phyloP scores from a whole-genome alignment of 2,797 vertebrate species.

The Lates japonicus region DNA sequence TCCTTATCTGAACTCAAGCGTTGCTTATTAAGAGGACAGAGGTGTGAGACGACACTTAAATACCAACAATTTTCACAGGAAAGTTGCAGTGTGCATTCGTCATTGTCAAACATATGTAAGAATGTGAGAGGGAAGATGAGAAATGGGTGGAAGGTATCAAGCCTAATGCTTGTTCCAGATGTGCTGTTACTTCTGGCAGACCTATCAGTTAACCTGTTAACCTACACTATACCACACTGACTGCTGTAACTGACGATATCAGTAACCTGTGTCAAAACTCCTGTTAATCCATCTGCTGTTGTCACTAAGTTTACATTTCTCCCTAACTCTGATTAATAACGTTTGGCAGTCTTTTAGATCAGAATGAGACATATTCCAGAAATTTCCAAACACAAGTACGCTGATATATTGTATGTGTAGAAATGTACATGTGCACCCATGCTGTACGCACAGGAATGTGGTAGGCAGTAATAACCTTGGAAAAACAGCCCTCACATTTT shows the following conservation, averaged over 20 bases:
- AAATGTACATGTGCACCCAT: background rate
- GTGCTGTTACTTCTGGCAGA: conserved; percentile 34
- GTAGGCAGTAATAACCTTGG: background rate
- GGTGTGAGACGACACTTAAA: conserved; percentile 2
- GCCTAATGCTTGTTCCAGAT: conserved; percentile 47
- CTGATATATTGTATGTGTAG: conserved; percentile 13
- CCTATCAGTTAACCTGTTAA: conserved; percentile 65
- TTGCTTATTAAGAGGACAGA: conserved; percentile 21
- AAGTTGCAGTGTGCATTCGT: background rate
- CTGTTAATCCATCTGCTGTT: conserved; percentile 50
- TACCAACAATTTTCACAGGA: conserved; percentile 4
- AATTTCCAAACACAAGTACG: conserved; percentile 14
- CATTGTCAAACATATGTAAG: conserved; percentile 34
- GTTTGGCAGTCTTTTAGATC: conserved; percentile 19
- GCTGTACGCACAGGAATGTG: background rate
- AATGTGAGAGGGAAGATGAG: conserved; percentile 43
- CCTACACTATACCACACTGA: conserved; percentile 51
- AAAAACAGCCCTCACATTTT: conserved; percentile 17
- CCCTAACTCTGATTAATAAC: conserved; percentile 42
- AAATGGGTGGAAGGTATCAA: background rate
- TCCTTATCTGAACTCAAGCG: conserved; percentile 21
- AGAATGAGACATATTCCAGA: conserved; percentile 44
- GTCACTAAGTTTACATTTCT: conserved; percentile 66
- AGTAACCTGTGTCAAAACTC: conserved; percentile 43
- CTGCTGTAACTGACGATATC: conserved; percentile 45